phyloP scores from a whole-genome alignment of 2,888 invertebrate species.

The Drosophila neotestacea region DNA sequence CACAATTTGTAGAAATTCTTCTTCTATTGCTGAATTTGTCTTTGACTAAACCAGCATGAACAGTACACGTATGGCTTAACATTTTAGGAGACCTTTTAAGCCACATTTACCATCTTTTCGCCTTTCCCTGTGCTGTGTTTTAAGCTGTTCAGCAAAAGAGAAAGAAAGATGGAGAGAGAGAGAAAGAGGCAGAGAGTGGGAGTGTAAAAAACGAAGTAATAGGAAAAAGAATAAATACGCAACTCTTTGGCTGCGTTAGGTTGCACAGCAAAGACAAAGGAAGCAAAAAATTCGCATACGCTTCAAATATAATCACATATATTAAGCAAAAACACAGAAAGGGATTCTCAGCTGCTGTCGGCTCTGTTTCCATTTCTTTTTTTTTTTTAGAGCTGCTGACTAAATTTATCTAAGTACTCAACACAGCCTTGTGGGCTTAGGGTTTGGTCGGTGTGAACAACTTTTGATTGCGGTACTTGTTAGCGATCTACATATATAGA shows the following conservation, averaged over 20 bases:
- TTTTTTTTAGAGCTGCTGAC: slow-evolving; percentile 9
- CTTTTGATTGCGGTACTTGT: slow-evolving; percentile 40
- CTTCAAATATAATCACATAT: slow-evolving; percentile 59
- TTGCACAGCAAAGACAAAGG: slow-evolving; percentile 47
- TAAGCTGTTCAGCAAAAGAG: slow-evolving; percentile 32
- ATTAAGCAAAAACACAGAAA: slow-evolving; percentile 38
- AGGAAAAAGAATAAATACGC: slow-evolving; percentile 37
- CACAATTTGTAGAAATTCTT: slow-evolving; percentile 9
- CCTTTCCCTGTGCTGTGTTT: slow-evolving; percentile 23
- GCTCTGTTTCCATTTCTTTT: neutral
- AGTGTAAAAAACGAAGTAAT: slow-evolving; percentile 21
- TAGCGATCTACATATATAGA: slow-evolving; percentile 9
- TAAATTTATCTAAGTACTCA: slow-evolving; percentile 27
- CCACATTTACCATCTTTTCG: slow-evolving; percentile 33
- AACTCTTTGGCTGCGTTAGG: slow-evolving; percentile 31
- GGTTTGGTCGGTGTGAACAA: slow-evolving; percentile 22
- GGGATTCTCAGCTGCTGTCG: slow-evolving; percentile 34
- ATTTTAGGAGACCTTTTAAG: slow-evolving; percentile 66
- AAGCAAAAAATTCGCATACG: slow-evolving; percentile 39
- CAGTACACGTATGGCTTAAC: slow-evolving; percentile 76
- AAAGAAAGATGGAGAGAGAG: neutral
- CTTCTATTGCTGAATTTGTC: slow-evolving; percentile 57
- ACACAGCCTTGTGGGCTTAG: slow-evolving; percentile 7
- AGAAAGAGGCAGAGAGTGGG: too few relatives aligned
- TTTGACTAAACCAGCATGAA: slow-evolving; percentile 77